Evolutionary conservation across 2,888 invertebrate species (phyloP), one percentile per base, ranked within the genome.

Genomic region (Tetropium fuscum): DNA sequence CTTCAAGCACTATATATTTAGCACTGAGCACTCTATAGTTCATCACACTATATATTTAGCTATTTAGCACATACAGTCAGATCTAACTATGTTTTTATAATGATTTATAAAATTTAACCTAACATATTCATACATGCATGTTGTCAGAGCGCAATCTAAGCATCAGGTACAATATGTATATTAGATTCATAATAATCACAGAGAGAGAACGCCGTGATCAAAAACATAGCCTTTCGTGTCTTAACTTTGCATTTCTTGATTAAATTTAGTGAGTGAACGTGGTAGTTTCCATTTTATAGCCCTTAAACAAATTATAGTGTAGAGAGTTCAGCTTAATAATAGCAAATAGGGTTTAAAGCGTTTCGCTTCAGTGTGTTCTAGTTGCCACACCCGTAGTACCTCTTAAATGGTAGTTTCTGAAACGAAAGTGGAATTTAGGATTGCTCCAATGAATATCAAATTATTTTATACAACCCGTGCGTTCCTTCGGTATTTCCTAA

Each of bases 231-330:
- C 15, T 44, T 44, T 44, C 44, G 44, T 44, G 38, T 25, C 18
- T n/a, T 27, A 51, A 22, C 38, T 13, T 22, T 25, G 27, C 27
- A 51, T 51, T 51, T 40, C 51, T 40, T 51, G 51, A 51, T 51
- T 38, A 51, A 40, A 51, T 51, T 51, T 49, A 48, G n/a, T 11
- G 25, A 10, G 16, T 8, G 16, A 27, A 44, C 44, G 16, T 44
- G 44, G 22, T 16, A 44, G 25, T 44, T 44, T n/a, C 44, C 44
- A 44, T 27, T 44, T 44, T 44, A 44, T 44, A 27, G 27, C 44
- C 15, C 27, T 16, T 44, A 44, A 44, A 44, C 44, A 44, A 44
- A 44, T 44, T 44, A 44, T 44, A 44, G 44, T 44, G 44, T 18
- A 44, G 44, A 25, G 43, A 44, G 44, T 44, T 44, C 18, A 30